These are phyloP conservation scores for Antennarius striatus DNA, from an alignment of 2,113 vertebrate species.

Conservation along the genomic window DNA sequence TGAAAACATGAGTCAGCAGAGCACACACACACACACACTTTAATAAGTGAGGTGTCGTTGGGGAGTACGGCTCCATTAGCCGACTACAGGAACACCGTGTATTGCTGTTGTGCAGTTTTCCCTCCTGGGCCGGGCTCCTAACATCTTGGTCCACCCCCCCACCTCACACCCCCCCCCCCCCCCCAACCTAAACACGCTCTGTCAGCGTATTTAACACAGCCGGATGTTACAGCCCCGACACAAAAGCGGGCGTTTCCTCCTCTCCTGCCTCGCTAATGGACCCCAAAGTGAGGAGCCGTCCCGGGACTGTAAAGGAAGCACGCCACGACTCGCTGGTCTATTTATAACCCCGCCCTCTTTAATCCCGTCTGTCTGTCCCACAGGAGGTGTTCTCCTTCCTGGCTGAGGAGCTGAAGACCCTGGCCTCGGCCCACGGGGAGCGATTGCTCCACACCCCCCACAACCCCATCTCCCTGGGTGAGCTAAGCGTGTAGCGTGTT, in stretches of 20 bases:
- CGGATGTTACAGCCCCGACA: slow-evolving; percentile 1
- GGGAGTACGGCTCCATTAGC: slow-evolving; percentile 12
- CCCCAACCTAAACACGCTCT: background rate
- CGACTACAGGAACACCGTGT: slow-evolving; percentile 16
- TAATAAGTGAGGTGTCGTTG: slow-evolving; percentile 11
- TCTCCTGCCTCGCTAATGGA: slow-evolving; percentile 42
- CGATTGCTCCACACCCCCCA: slow-evolving; percentile 90
- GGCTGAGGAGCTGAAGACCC: slow-evolving; percentile 86
- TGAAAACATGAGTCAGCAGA: slow-evolving; percentile 57
- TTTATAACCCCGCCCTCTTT: slow-evolving; percentile 46
- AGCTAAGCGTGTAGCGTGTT: slow-evolving; percentile 13
- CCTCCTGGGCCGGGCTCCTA: background rate
- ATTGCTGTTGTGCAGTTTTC: slow-evolving; percentile 24
- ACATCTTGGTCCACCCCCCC: slow-evolving; percentile 11
- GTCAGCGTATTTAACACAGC: slow-evolving; percentile 31
- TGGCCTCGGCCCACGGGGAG: slow-evolving; percentile 87
- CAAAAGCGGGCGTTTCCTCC: slow-evolving; percentile 21
- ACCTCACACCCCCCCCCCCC: no score
- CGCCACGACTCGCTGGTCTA: slow-evolving; percentile 21
- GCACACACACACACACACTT: slow-evolving; percentile 9
- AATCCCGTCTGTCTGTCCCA: slow-evolving; percentile 19
- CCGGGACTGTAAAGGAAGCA: no score
- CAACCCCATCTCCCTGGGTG: slow-evolving; percentile 97
- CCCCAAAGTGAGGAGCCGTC: slow-evolving; percentile 1
- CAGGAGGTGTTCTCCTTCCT: slow-evolving; percentile 94